Percentiles rank a stretch among this genome's conserved stretches.
Evolutionary conservation across 2,888 invertebrate species (phyloP).

Genomic region (Herminia tarsipennalis): DNA sequence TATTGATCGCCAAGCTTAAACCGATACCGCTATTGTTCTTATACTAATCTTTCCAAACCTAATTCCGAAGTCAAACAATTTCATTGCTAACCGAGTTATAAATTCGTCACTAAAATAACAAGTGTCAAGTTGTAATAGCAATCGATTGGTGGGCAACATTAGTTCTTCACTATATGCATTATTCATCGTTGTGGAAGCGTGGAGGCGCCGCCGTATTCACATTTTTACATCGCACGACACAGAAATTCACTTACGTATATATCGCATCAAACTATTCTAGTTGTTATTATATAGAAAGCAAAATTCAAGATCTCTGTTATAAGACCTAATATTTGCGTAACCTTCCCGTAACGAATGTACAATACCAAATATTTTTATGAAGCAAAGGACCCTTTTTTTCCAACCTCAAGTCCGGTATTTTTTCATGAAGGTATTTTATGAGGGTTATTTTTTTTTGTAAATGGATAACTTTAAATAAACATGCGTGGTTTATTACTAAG

Average conservation of each 20-base stretch:
- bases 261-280: conserved; percentile 40
- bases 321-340: conserved; percentile 37
- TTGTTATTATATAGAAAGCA: conserved; percentile 22
- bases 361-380: conserved; percentile 19
- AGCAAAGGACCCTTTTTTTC: conserved; percentile 10
- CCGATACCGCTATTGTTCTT: neutral
- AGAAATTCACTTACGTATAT: conserved; percentile 58
- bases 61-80: conserved; percentile 6
- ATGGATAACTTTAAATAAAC: neutral
- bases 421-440: conserved; percentile 1
- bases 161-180: conserved; percentile 44
- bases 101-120: conserved; percentile 16
- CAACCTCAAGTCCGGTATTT: conserved; percentile 3
- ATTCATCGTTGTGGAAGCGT: conserved; percentile 40
- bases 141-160: conserved; percentile 39
- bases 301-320: conserved; percentile 22
- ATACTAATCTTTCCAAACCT: neutral
- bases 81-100: neutral
- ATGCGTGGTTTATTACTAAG: neutral
- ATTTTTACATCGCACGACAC: conserved; percentile 54
- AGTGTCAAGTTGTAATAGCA: conserved; percentile 29
- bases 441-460: neutral
- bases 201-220: conserved; percentile 30
- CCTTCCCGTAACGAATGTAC: conserved; percentile 18
- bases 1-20: neutral